Base-by-base conservation (phyloP, 2,113 vertebrate genomes). In the Embiotoca jacksoni region DNA sequence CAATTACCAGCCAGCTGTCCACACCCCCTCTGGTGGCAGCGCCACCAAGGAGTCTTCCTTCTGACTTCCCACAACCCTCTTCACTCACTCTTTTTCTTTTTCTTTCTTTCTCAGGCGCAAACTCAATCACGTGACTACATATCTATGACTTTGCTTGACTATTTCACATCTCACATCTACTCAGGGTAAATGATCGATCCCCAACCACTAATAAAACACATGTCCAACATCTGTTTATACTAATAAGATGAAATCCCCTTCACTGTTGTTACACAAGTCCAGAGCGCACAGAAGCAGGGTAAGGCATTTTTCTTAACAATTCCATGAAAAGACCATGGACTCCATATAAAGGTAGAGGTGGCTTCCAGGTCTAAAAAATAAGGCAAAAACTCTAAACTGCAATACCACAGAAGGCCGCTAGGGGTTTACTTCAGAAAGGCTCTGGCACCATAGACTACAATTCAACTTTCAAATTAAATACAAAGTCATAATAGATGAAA, bases 1-100 rank as follows among this genome's bases (percentile, higher is more conserved):
- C 94, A 95, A 95, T 96, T 96, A 95, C 94, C 92, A 95, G 94
- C 93, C 95, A 95, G 93, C 92, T 94, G 75, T 88, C 87, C 89
- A 90, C 94, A 92, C 91, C 75, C 81, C 83, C 90, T 88, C 91
- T 86, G 85, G 90, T 91, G 53, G 56, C 54, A 23, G 35, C 57
- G 64, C 52, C 68, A 77, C 47, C 56, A 47, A 74, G 52, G 63
- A 75, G 53, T 59, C 39, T 46, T 9, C 73, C 63, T 84, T 60
- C 49, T 65, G 58, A 75, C 54, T 54, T 68, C 46, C 54, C 52
- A 68, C 41, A 58, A 41, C 16, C 46, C 16, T n/a, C 68, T 23
- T 23, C 36, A 35, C 49, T 54, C 32, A 23, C 56, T 36, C 0
- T 7, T 33, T 16, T 49, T n/a, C 60, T 10, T 30, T 10, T 2